A percentile compares a stretch with the other conserved stretches of the same genome.
Conservation (phyloP, 1,140 invertebrate species). For the Eciton burchellii region DNA sequence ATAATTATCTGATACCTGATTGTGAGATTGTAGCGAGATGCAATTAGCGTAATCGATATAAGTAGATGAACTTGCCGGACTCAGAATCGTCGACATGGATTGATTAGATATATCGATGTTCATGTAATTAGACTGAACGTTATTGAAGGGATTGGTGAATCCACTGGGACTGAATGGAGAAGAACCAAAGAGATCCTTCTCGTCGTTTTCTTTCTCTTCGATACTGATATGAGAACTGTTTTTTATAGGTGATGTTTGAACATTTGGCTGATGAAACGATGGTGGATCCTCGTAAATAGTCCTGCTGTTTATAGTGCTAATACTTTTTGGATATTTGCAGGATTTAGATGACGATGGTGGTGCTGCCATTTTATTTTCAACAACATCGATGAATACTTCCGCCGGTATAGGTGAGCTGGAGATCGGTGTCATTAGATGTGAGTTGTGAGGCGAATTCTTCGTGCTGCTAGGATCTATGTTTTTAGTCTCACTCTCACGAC, state of each 20-base stretch:
- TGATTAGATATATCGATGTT: neutral
- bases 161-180: slow-evolving; percentile 85
- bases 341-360: neutral
- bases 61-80: slow-evolving; percentile 25
- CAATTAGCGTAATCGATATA: slow-evolving; percentile 29
- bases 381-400: neutral
- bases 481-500: slow-evolving; percentile 68
- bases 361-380: neutral
- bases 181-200: slow-evolving; percentile 86
- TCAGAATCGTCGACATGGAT: slow-evolving; percentile 22
- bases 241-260: neutral
- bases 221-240: neutral
- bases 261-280: neutral
- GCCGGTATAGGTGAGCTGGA: neutral
- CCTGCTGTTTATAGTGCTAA: neutral
- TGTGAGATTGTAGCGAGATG: slow-evolving; percentile 5
- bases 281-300: neutral
- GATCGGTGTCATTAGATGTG: slow-evolving; percentile 63
- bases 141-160: slow-evolving; percentile 81
- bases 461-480: slow-evolving; percentile 67
- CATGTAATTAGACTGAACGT: slow-evolving; percentile 50
- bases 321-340: slow-evolving; percentile 43
- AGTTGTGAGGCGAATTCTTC: slow-evolving; percentile 72
- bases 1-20: slow-evolving; percentile 12
- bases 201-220: slow-evolving; percentile 33